Evolutionary conservation across 2,888 invertebrate genomes (phyloP).

Genomic region (Drosophila niveifrons): DNA sequence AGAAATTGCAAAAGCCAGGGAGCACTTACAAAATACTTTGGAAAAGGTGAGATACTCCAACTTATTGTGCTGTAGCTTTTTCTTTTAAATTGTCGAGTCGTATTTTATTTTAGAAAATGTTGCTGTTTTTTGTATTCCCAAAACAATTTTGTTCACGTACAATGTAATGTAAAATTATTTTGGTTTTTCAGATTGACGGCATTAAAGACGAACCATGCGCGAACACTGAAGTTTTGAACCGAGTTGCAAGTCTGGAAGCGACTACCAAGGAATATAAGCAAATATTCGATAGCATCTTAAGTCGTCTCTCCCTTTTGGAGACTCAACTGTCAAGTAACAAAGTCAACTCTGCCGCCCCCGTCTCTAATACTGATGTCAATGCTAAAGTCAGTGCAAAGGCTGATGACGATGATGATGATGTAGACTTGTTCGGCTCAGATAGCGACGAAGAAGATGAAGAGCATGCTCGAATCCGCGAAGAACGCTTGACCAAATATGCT

Average conservation of each 20-base stretch:
- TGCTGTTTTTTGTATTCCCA: not conserved
- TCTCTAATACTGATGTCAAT: not conserved
- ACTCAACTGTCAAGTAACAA: constrained; percentile 24
- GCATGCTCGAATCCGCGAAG: constrained; percentile 92
- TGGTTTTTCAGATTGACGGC: constrained; percentile 87
- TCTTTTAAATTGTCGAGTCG: not conserved
- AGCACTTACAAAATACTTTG: constrained; percentile 92
- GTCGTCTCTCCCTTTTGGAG: constrained; percentile 83
- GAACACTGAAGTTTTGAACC: constrained; percentile 86
- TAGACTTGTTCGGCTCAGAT: constrained; percentile 93
- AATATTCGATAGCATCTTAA: constrained; percentile 80
- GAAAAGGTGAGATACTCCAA: constrained; percentile 87
- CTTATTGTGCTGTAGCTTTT: not conserved
- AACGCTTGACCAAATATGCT: constrained; percentile 94
- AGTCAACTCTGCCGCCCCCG: constrained; percentile 7
- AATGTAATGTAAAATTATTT: not conserved
- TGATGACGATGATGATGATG: constrained; percentile 89
- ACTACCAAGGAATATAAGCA: constrained; percentile 87
- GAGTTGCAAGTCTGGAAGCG: constrained; percentile 87
- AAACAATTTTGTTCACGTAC: not conserved
- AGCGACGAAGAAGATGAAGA: constrained; percentile 91
- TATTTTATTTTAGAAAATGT: not conserved
- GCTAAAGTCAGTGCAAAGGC: not conserved
- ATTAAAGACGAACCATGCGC: constrained; percentile 87
- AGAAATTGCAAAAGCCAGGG: constrained; percentile 94